Conservation (phyloP, 1,140 invertebrate species). For the Laupala kohalensis region DNA sequence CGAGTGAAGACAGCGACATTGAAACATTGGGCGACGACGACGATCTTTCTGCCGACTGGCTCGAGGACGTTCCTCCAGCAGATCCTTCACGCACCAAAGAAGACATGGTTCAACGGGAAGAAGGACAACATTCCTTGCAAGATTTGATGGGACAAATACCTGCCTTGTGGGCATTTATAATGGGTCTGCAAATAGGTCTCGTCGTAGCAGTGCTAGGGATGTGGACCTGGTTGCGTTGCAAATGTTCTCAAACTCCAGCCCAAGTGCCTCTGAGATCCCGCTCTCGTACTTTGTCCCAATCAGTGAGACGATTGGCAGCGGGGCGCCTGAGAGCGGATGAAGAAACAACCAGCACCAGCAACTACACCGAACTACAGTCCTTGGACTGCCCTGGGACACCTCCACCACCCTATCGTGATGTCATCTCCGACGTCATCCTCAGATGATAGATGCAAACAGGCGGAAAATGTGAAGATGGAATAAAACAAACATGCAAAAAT, state of each 20-base stretch:
- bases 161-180: not conserved
- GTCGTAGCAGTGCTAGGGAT: not conserved
- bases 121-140: not conserved
- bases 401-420: slow-evolving; percentile 4
- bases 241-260: not conserved
- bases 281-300: not conserved
- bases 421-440: not conserved
- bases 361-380: not conserved
- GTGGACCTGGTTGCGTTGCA: not conserved
- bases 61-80: not conserved
- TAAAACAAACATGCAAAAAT: too few relatives aligned
- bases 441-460: too few relatives aligned
- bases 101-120: not conserved
- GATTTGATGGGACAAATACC: not conserved
- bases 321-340: not conserved
- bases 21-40: not conserved
- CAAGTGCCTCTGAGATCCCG: not conserved
- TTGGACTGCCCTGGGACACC: not conserved
- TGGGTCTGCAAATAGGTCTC: not conserved
- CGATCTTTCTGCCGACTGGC: not conserved
- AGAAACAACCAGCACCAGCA: not conserved
- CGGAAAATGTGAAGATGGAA: too few relatives aligned
- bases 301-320: not conserved
- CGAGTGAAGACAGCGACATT: not conserved
- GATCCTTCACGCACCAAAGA: not conserved